Percentiles rank a stretch among this genome's conserved stretches.
phyloP scores from a whole-genome alignment of 2,797 vertebrate species.

The Morus bassanus region DNA sequence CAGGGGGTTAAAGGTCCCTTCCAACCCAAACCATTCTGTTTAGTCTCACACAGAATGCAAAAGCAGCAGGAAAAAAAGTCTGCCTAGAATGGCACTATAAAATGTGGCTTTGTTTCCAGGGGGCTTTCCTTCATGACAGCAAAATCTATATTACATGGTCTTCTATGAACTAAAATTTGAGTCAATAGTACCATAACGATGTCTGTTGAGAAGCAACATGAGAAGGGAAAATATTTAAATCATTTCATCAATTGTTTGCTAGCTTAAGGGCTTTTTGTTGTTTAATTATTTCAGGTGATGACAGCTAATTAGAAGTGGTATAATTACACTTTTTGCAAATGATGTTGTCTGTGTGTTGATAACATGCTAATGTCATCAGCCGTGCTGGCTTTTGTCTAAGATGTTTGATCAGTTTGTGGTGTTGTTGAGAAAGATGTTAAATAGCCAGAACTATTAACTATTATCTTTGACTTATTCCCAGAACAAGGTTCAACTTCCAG shows the following conservation, averaged over 20 bases:
- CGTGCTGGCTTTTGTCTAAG: not conserved
- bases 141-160: not conserved
- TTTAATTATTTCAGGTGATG: not conserved
- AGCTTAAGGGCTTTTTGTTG: not conserved
- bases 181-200: not conserved
- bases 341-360: not conserved
- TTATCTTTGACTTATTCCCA: not conserved
- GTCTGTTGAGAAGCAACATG: not conserved
- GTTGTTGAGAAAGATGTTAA: not conserved
- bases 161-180: not conserved
- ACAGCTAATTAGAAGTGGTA: not conserved
- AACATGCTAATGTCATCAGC: not conserved
- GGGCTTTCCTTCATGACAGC: not conserved
- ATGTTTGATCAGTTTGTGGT: not conserved
- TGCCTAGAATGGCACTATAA: not conserved
- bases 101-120: not conserved
- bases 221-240: slow-evolving; percentile 8
- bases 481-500: not conserved
- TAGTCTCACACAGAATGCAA: not conserved
- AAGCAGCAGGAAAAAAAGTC: not conserved
- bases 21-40: not conserved
- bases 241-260: not conserved
- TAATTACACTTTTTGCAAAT: not conserved
- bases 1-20: not conserved
- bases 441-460: not conserved